phyloP scores from a whole-genome alignment of 2,113 vertebrate genomes.

The Campylorhamphus procurvoides region DNA sequence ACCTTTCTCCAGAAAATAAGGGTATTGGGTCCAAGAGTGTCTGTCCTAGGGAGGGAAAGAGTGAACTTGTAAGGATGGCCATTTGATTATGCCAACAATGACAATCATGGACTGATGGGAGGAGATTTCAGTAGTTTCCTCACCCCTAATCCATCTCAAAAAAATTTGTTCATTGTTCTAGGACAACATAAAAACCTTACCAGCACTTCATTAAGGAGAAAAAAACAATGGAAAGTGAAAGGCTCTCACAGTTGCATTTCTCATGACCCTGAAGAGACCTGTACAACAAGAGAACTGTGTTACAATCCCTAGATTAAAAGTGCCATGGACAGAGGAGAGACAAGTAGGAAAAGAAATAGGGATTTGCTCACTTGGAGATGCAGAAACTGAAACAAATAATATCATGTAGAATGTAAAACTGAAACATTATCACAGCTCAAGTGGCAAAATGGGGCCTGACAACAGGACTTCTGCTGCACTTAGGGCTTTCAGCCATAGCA shows the following conservation, averaged over 20 bases:
- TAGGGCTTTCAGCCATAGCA: background rate
- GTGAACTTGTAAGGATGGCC: background rate
- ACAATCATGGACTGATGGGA: background rate
- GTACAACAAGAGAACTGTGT: background rate
- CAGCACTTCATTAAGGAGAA: background rate
- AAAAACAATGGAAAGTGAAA: background rate
- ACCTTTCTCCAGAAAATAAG: background rate
- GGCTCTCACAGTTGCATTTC: background rate
- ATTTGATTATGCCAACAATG: background rate
- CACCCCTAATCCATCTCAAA: background rate
- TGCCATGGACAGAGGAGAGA: background rate
- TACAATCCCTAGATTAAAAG: background rate
- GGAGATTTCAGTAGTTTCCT: background rate
- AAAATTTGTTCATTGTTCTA: background rate
- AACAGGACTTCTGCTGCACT: background rate
- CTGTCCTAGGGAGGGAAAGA: background rate
- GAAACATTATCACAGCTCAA: background rate
- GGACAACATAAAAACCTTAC: background rate
- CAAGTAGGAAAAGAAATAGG: background rate
- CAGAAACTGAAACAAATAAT: background rate
- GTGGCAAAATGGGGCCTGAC: background rate
- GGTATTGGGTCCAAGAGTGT: background rate
- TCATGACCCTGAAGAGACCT: accelerated
- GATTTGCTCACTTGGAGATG: background rate
- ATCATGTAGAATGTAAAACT: background rate